These are phyloP conservation scores for Rhopalosiphum nymphaeae DNA, from an alignment of 2,888 invertebrate genomes.

Conservation along the genomic window DNA sequence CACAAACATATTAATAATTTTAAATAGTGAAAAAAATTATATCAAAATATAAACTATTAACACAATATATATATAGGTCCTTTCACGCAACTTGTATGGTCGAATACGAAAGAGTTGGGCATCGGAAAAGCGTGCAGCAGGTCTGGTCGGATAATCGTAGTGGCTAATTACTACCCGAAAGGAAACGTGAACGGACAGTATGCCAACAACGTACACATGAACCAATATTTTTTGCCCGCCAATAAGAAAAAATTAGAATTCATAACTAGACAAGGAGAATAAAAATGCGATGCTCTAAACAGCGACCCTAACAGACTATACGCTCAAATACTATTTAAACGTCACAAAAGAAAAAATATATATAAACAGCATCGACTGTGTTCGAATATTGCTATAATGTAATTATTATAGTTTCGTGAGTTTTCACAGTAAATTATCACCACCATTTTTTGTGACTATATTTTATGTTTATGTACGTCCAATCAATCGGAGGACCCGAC, in stretches of 20 bases:
- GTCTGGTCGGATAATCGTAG: constrained; percentile 84
- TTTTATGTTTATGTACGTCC: background rate
- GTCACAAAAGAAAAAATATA: background rate
- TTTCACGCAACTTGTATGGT: constrained; percentile 90
- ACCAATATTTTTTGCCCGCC: constrained; percentile 26
- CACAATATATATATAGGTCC: constrained; percentile 75
- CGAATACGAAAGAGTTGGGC: constrained; percentile 81
- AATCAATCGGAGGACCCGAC: background rate
- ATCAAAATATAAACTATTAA: background rate
- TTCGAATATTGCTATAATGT: background rate
- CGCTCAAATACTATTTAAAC: background rate
- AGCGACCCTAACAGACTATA: background rate
- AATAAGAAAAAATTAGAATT: constrained; percentile 33
- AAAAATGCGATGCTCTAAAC: background rate
- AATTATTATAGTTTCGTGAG: background rate
- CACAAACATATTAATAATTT: background rate
- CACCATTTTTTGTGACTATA: background rate
- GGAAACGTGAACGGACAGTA: constrained; percentile 83
- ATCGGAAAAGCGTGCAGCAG: constrained; percentile 84
- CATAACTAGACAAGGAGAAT: background rate
- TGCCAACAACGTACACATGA: constrained; percentile 77
- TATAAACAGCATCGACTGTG: background rate
- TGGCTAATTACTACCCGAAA: constrained; percentile 86
- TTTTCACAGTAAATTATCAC: background rate
- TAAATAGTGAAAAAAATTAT: background rate